Conservation (phyloP, 2,797 vertebrate genomes). For the Sebastes diploproa region DNA sequence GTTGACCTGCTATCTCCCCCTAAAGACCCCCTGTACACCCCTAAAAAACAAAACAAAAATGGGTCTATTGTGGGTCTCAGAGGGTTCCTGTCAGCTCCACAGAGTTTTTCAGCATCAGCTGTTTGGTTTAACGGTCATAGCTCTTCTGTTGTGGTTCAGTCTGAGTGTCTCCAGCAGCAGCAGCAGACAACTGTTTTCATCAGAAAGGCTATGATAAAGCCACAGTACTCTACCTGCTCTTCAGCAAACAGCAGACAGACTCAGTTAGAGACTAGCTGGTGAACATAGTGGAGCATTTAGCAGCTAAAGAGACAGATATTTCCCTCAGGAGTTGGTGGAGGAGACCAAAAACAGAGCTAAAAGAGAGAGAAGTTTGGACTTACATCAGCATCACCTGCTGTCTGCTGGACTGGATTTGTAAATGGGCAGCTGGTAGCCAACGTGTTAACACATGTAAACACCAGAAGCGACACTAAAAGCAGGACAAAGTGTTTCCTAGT, state of each 20-base stretch:
- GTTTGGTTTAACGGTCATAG: neutral
- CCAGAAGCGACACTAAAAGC: neutral
- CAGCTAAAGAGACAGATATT: neutral
- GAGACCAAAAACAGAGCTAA: neutral
- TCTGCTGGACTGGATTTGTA: neutral
- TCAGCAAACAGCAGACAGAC: neutral
- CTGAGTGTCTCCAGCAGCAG: neutral
- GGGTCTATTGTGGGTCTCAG: too few relatives aligned
- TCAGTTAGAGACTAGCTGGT: neutral
- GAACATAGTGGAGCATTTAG: neutral
- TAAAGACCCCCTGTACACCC: too few relatives aligned
- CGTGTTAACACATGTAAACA: neutral
- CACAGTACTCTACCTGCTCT: neutral
- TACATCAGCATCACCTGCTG: neutral
- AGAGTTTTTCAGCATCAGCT: neutral
- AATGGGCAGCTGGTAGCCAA: neutral
- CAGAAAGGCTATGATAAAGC: neutral
- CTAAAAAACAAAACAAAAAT: too few relatives aligned
- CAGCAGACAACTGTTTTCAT: neutral
- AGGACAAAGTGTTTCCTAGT: neutral
- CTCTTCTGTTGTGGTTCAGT: neutral
- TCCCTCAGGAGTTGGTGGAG: neutral
- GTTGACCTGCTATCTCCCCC: too few relatives aligned
- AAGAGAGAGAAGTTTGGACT: neutral
- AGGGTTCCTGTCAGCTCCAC: neutral